Conservation (phyloP, 2,888 invertebrate species). For the Drosophila siamana region DNA sequence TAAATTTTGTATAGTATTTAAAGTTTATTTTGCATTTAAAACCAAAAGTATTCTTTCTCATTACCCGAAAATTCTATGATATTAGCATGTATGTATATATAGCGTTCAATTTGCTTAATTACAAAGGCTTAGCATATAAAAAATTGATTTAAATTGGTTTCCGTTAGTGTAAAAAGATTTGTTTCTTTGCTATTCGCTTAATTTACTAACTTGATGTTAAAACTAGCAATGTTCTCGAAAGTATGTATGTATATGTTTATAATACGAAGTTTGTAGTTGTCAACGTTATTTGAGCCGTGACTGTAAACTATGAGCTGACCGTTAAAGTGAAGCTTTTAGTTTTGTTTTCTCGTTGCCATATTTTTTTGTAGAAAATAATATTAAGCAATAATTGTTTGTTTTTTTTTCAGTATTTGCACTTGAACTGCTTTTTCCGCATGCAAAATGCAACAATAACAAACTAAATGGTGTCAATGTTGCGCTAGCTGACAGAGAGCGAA, state of each 20-base stretch:
- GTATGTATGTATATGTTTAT: constrained; percentile 26
- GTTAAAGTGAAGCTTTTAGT: constrained; percentile 45
- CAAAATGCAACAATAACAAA: constrained; percentile 45
- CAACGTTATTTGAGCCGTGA: constrained; percentile 37
- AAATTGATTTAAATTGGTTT: constrained; percentile 64
- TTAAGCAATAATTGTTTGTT: constrained; percentile 47
- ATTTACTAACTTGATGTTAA: constrained; percentile 54
- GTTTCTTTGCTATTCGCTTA: constrained; percentile 42
- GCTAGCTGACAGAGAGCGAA: constrained; percentile 26
- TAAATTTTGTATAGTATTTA: constrained; percentile 42
- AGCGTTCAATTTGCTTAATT: constrained; percentile 52
- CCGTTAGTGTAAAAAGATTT: constrained; percentile 35
- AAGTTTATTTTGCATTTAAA: constrained; percentile 73
- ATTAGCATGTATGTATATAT: constrained; percentile 37
- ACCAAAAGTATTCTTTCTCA: constrained; percentile 60
- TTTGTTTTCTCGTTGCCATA: constrained; percentile 38
- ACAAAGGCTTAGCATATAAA: constrained; percentile 64
- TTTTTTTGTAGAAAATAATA: constrained; percentile 38
- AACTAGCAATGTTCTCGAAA: constrained; percentile 42
- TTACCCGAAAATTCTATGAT: constrained; percentile 50
- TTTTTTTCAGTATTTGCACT: constrained; percentile 50
- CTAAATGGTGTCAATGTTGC: constrained; percentile 71
- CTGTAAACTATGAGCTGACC: constrained; percentile 30
- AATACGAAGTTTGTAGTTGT: constrained; percentile 31
- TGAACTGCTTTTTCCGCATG: constrained; percentile 59